Evolutionary conservation across 2,797 vertebrate species (phyloP).

Genomic region (Scomberomorus guttatus): DNA sequence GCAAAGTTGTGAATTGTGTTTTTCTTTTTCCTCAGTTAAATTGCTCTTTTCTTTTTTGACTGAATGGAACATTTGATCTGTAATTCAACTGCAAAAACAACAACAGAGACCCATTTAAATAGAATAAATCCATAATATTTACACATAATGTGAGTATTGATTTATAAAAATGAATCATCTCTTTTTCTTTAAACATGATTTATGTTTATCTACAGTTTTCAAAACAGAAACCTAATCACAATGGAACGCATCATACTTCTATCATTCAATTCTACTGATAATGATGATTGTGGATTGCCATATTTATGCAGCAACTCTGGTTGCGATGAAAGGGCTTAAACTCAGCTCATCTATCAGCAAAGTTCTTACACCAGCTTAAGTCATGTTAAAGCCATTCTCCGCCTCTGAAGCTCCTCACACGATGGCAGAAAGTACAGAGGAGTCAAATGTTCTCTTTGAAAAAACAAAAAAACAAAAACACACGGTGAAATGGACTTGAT

Average conservation of each 20-base stretch:
- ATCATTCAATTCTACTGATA: slow-evolving; percentile 86
- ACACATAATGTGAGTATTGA: slow-evolving; percentile 86
- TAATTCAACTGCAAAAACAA: slow-evolving; percentile 87
- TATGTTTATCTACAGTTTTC: slow-evolving; percentile 86
- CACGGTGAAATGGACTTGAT: slow-evolving; percentile 67
- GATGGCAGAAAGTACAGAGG: slow-evolving; percentile 66
- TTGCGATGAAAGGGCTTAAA: slow-evolving; percentile 74
- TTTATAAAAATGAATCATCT: slow-evolving; percentile 86
- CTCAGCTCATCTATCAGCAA: slow-evolving; percentile 67
- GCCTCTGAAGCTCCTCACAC: slow-evolving; percentile 65
- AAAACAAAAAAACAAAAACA: slow-evolving; percentile 47
- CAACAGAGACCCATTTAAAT: slow-evolving; percentile 88
- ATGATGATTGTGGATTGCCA: slow-evolving; percentile 86
- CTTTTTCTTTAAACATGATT: slow-evolving; percentile 86
- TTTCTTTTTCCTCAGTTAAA: slow-evolving; percentile 76
- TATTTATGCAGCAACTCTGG: slow-evolving; percentile 85
- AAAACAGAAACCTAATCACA: slow-evolving; percentile 85
- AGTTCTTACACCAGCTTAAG: slow-evolving; percentile 70
- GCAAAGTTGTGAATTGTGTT: slow-evolving; percentile 79
- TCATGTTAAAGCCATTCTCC: slow-evolving; percentile 71
- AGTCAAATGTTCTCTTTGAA: slow-evolving; percentile 64
- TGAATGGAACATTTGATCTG: slow-evolving; percentile 83
- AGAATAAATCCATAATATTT: slow-evolving; percentile 88
- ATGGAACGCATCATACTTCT: slow-evolving; percentile 82
- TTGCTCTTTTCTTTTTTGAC: slow-evolving; percentile 72